Evolutionary conservation across 1,140 invertebrate species (phyloP), one percentile per base, ranked within the genome.

Genomic region (Formica selysi): DNA sequence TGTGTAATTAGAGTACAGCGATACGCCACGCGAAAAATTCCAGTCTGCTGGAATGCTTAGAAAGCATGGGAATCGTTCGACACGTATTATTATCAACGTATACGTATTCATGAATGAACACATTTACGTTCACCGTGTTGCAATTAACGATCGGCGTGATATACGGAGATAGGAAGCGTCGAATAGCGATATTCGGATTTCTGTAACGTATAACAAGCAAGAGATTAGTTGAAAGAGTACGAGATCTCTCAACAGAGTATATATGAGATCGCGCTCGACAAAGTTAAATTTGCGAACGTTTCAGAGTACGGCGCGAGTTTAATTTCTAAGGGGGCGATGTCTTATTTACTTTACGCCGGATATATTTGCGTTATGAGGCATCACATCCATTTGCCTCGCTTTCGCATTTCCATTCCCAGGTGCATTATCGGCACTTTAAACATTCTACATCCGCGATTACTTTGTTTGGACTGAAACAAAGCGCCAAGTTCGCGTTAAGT

Each of bases 401-500:
- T 79, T 79, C 22, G 19, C 68, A 19, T 70, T 26, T 29, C 41
- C 32, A 41, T 41, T 8, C 44, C 59, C 36, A 16, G 22, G 22
- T 59, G 78, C 78, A 80, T 70, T 70, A 80, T 70, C 78, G 48
- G 22, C 78, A 80, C 64, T 80, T 80, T 70, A 80, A 80, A 68
- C 78, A 48, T 48, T 54, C 57, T 26, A 59, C n/a, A 11, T 7
- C 4, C 1, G 22, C 16, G 44, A 38, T 16, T n/a, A 16, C 16
- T 6, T 19, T 44, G n/a, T 48, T 8, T 7, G 32, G 16, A 29
- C 10, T 44, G 3, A 57, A 59, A 57, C 36, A 38, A 36, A 59
- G 51, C 64, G 44, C 51, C 44, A 22, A 67, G 13, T 54, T 54
- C 7, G 29, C 62, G 64, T 80, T 36, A 32, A 74, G 10, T 6